Base-by-base conservation (phyloP, 2,113 vertebrate genomes). In the Mellivora capensis region DNA sequence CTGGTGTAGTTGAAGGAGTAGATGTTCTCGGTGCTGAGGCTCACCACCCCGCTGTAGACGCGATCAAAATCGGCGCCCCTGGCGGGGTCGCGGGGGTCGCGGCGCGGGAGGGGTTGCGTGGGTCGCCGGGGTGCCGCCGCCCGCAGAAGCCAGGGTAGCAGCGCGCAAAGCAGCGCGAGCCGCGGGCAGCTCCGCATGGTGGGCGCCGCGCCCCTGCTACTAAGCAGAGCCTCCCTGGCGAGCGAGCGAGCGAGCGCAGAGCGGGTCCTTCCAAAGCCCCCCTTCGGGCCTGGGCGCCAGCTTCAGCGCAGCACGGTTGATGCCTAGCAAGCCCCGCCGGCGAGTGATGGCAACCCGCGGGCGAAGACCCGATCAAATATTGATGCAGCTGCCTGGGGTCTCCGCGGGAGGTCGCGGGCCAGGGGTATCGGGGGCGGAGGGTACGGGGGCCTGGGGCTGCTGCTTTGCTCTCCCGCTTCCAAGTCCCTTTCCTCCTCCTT, bases 1-100 rank as follows among this genome's bases (percentile, higher is more conserved):
- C 98, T 98, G 97, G 98, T 98, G 98, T 99, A 98, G 94, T 98
- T 98, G 98, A 99, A 99, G 89, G 98, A 88, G 94, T 99, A 99
- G 85, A 99, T 97, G 77, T 96, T 97, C 96, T 99, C 99, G 0
- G 97, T 94, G 98, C 97, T 98, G 91, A 98, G 94, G 86, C 93
- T 98, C 95, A 99, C 99, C 37, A 94, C 61, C 0, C 99, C 99
- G 61, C 90, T 94, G 98, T 99, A 99, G 87, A 98, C 37, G 7
- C 47, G 98, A 52, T 98, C 98, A 61, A 99, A 99, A 25, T 98
- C 93, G 0, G 97, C 98, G 23, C 98, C 96, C 85, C 98, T 93
- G 69, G 98, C 90, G 1, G 71, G 90, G 20, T 87, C 87, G 5
- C 39, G 20, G 34, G 67, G 83, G 31, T n/a, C 44, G 23, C 61